Base-by-base conservation (phyloP, 2,888 invertebrate species). In the Phania funesta region DNA sequence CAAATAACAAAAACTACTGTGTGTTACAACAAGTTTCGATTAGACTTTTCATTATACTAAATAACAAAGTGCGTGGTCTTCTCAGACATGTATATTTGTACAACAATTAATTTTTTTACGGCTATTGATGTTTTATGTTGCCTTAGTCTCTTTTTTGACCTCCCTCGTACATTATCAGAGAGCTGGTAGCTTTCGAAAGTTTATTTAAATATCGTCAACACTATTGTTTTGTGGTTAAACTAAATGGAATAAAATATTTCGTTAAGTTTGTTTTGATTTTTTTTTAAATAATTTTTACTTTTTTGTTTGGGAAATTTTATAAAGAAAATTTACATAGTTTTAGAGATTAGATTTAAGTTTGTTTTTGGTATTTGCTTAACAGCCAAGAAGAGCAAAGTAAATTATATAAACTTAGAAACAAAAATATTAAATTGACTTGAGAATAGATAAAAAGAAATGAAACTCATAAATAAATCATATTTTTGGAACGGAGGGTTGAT, bases 131-230 rank as follows among this genome's bases (percentile, higher is more conserved):
- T 52, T 56, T 18, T 73, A 41, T 46, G 54, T n/a, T 29, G 32
- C 35, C 35, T 74, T 46, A 24, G 0, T 29, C 24, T 56, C 24
- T 74, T 26, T 2, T 5, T 60, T 3, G 26, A 26, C 26, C 26
- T 5, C 13, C 35, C 35, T 38, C 35, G 35, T 38, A 2, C n/a
- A 35, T 50, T 24, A 0, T 8, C 18, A 46, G 65, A 48, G 65
- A 58, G 68, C 54, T 77, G 41, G 32, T 58, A 46, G 54, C 64
- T 78, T 71, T 70, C 32, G 16, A 48, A 68, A 82, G 74, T 82
- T 74, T 82, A 74, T 82, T 82, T 82, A 75, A 78, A 82, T 82
- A 82, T 78, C 74, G 78, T 82, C 82, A 82, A 82, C 82, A 78
- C 82, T 78, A 82, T 82, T 82, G 82, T 82, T 82, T 78, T 82